Evolutionary conservation across 1,140 invertebrate genomes (phyloP).

Genomic region (Scaptodrosophila lebanonensis): DNA sequence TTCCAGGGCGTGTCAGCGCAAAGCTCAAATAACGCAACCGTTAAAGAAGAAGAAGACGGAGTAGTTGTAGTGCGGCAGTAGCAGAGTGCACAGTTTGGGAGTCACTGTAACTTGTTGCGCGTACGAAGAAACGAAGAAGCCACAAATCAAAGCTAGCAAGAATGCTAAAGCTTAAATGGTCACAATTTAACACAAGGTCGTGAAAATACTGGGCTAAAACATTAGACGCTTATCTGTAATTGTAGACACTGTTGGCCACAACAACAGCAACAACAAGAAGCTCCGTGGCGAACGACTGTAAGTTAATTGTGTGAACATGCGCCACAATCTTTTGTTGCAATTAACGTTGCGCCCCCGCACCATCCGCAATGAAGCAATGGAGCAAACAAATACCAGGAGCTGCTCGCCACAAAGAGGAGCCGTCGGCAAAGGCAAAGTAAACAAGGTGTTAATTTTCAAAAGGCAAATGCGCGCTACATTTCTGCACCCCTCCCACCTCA

Average conservation of each 20-base stretch:
- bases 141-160: constrained; percentile 15
- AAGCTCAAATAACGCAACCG: constrained; percentile 6
- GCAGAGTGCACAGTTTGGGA: constrained; percentile 33
- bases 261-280: constrained; percentile 10
- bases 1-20: background rate
- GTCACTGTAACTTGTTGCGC: constrained; percentile 57
- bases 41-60: constrained; percentile 16
- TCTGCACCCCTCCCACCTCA: constrained; percentile 10
- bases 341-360: constrained; percentile 7
- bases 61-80: constrained; percentile 12
- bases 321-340: constrained; percentile 4
- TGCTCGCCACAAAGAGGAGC: constrained; percentile 18
- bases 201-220: constrained; percentile 53
- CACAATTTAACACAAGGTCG: constrained; percentile 63
- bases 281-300: constrained; percentile 1
- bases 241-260: constrained; percentile 13
- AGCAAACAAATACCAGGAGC: constrained; percentile 4
- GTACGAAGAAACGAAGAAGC: background rate
- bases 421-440: constrained; percentile 32
- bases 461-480: constrained; percentile 18
- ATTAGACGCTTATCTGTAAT: constrained; percentile 61
- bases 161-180: constrained; percentile 29
- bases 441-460: constrained; percentile 64
- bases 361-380: constrained; percentile 10
- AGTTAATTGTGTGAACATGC: constrained; percentile 47